A percentile compares a stretch with the other conserved stretches of the same genome.
Evolutionary conservation across 2,888 invertebrate species (phyloP).

Genomic region (Pegoplata infirma): DNA sequence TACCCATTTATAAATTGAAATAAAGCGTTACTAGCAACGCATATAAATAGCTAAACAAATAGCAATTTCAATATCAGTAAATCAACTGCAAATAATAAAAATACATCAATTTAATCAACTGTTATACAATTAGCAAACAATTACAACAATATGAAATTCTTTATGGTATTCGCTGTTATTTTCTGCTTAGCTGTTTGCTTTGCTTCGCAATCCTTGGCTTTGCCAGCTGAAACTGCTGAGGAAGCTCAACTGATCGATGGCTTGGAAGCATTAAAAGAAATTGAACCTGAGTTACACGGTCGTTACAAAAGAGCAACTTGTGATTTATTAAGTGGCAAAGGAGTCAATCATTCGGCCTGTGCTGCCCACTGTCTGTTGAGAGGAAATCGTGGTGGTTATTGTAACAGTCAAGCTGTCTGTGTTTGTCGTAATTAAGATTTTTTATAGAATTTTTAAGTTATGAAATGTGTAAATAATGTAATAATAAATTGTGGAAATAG

Average conservation of each 20-base stretch:
- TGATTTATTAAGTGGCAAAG: slow-evolving; percentile 72
- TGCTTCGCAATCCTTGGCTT: slow-evolving; percentile 46
- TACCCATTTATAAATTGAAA: neutral
- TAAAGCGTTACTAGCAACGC: neutral
- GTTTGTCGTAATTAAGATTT: slow-evolving; percentile 68
- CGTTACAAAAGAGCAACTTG: slow-evolving; percentile 77
- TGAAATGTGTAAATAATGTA: neutral
- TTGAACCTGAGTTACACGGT: slow-evolving; percentile 52
- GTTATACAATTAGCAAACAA: neutral
- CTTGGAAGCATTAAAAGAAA: slow-evolving; percentile 24
- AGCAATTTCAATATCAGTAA: neutral
- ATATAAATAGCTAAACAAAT: neutral
- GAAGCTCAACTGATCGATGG: slow-evolving; percentile 43
- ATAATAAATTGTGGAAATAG: neutral
- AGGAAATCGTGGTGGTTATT: slow-evolving; percentile 75
- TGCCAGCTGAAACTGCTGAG: slow-evolving; percentile 30
- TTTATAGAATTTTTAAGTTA: neutral
- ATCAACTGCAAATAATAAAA: neutral
- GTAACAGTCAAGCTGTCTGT: slow-evolving; percentile 74
- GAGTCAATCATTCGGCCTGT: slow-evolving; percentile 76
- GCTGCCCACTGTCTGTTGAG: slow-evolving; percentile 75
- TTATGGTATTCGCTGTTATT: slow-evolving; percentile 49
- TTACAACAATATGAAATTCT: slow-evolving; percentile 64
- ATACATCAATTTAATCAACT: slow-evolving; percentile 64
- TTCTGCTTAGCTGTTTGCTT: slow-evolving; percentile 48